phyloP scores from a whole-genome alignment of 2,888 invertebrate genomes.

The Laspeyria flexula region DNA sequence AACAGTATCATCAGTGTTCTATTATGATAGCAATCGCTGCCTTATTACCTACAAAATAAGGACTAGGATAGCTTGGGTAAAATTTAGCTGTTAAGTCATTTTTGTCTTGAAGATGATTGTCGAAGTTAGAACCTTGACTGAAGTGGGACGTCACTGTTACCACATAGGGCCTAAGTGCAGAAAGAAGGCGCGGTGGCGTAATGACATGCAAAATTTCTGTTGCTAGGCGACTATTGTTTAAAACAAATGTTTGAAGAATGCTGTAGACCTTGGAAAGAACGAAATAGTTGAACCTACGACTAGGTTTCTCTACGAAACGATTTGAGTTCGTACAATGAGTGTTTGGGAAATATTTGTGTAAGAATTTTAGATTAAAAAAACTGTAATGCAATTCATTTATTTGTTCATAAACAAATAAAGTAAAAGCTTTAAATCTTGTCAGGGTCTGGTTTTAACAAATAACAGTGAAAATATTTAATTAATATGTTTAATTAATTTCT shows the following conservation, averaged over 20 bases:
- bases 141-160: slow-evolving; percentile 80
- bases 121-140: slow-evolving; percentile 80
- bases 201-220: slow-evolving; percentile 59
- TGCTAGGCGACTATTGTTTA: slow-evolving; percentile 54
- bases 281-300: slow-evolving; percentile 30
- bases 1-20: slow-evolving; percentile 69
- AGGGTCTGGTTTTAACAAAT: too few species aligned
- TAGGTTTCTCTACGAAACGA: slow-evolving; percentile 24
- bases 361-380: too few species aligned
- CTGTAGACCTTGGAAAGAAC: slow-evolving; percentile 41
- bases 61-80: slow-evolving; percentile 24
- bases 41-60: slow-evolving; percentile 16
- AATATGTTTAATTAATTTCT: too few species aligned
- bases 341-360: too few species aligned
- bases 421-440: too few species aligned
- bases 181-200: slow-evolving; percentile 75
- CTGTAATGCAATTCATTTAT: too few species aligned
- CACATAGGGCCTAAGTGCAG: slow-evolving; percentile 79
- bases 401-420: too few species aligned
- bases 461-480: too few species aligned
- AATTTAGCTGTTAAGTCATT: slow-evolving; percentile 43
- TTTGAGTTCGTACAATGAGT: slow-evolving; percentile 3
- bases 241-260: slow-evolving; percentile 45
- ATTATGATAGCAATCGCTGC: slow-evolving; percentile 27
- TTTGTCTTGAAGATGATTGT: slow-evolving; percentile 37